Evolutionary conservation across 1,140 invertebrate species (phyloP).

Genomic region (Propsilocerus akamusi): DNA sequence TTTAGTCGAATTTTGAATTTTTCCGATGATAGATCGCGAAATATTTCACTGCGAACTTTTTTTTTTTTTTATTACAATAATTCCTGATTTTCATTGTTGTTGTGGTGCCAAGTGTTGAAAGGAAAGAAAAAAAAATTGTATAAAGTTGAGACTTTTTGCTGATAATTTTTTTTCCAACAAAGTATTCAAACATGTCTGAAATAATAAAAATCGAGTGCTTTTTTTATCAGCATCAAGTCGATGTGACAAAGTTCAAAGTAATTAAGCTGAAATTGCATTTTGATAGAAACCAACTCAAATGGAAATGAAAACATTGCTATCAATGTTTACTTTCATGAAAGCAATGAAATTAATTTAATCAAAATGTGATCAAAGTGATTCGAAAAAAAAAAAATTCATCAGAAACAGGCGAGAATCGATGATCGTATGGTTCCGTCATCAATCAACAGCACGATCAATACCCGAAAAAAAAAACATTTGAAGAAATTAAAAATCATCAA

Average conservation of each 20-base stretch:
- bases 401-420: too few relatives aligned
- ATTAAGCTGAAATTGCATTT: constrained; percentile 1
- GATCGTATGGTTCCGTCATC: too few relatives aligned
- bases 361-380: too few relatives aligned
- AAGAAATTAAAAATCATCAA: too few relatives aligned
- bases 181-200: background rate
- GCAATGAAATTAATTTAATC: too few relatives aligned
- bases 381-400: too few relatives aligned
- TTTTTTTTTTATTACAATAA: background rate
- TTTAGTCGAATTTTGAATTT: background rate
- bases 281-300: too few relatives aligned
- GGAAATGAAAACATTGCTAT: too few relatives aligned
- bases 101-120: background rate
- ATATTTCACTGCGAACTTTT: background rate
- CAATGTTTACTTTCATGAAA: too few relatives aligned
- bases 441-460: too few relatives aligned
- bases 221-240: background rate
- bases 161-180: background rate
- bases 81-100: background rate
- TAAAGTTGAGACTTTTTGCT: background rate
- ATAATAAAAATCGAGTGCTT: background rate
- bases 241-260: constrained; percentile 1
- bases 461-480: too few relatives aligned
- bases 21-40: background rate
- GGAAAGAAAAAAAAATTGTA: background rate